phyloP scores from a whole-genome alignment of 2,113 vertebrate species.

The Haemorhous mexicanus region DNA sequence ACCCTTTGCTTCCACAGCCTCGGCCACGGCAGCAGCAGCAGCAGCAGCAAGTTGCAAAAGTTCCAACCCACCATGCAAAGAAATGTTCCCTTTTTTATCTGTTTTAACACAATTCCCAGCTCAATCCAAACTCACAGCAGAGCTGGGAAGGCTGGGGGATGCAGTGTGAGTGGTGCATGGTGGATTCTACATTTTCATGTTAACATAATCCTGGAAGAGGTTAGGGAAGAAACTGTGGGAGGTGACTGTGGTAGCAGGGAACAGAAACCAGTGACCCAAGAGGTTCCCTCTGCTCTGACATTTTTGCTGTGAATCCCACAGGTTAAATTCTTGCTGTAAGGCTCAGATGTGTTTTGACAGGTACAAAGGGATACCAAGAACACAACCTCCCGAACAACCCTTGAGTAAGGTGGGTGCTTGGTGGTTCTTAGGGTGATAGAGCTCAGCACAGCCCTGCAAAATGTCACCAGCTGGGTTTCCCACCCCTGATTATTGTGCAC shows the following conservation, averaged over 20 bases:
- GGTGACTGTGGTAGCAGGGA: neutral
- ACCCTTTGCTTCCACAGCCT: neutral
- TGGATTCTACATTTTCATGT: neutral
- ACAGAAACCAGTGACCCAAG: neutral
- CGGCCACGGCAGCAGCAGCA: neutral
- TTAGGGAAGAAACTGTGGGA: neutral
- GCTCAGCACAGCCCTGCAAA: neutral
- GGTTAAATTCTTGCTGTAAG: slow-evolving; percentile 12
- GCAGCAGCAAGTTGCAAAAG: neutral
- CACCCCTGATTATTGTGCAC: neutral
- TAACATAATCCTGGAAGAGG: neutral
- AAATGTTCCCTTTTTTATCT: neutral
- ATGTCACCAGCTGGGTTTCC: neutral
- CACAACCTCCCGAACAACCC: slow-evolving; percentile 28
- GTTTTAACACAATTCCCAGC: neutral
- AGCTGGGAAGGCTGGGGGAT: neutral
- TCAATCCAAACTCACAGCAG: neutral
- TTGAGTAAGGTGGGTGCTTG: slow-evolving; percentile 55
- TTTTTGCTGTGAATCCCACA: neutral
- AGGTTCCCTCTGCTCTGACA: neutral
- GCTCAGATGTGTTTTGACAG: slow-evolving; percentile 52
- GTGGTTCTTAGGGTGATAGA: neutral
- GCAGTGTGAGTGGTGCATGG: neutral
- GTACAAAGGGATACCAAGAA: slow-evolving; percentile 46
- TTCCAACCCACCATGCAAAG: neutral